Conservation (phyloP, 2,113 vertebrate genomes). For the Phrynocephalus versicolor region DNA sequence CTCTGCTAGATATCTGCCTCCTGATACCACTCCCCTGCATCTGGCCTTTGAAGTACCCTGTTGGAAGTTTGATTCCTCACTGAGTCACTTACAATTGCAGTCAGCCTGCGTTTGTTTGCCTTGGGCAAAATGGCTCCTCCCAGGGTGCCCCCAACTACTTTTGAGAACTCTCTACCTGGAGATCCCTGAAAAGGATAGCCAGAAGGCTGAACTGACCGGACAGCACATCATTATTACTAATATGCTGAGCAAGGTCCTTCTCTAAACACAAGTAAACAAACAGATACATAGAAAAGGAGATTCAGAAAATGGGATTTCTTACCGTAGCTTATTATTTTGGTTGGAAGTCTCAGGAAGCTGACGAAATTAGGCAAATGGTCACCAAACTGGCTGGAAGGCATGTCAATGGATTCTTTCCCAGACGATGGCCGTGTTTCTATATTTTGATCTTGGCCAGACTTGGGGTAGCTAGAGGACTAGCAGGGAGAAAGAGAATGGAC, state of each 20-base stretch:
- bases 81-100: too few relatives aligned
- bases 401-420: conserved; percentile 3
- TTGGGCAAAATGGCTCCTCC: too few relatives aligned
- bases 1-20: too few relatives aligned
- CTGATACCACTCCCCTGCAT: too few relatives aligned
- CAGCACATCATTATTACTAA: too few relatives aligned
- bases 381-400: not conserved
- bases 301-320: not conserved
- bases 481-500: not conserved
- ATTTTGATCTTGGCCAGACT: not conserved
- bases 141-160: too few relatives aligned
- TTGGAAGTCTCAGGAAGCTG: conserved; percentile 28
- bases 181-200: too few relatives aligned
- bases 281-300: not conserved
- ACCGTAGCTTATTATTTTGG: not conserved
- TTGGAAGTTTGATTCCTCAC: too few relatives aligned
- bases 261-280: not conserved
- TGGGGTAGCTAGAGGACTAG: not conserved
- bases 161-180: too few relatives aligned
- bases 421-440: not conserved
- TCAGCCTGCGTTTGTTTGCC: too few relatives aligned
- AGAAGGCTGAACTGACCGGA: too few relatives aligned
- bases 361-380: not conserved
- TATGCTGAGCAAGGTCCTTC: not conserved
- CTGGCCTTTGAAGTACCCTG: too few relatives aligned